These are phyloP conservation scores for Pentalonia nigronervosa DNA, from an alignment of 1,140 invertebrate species.

Conservation along the genomic window DNA sequence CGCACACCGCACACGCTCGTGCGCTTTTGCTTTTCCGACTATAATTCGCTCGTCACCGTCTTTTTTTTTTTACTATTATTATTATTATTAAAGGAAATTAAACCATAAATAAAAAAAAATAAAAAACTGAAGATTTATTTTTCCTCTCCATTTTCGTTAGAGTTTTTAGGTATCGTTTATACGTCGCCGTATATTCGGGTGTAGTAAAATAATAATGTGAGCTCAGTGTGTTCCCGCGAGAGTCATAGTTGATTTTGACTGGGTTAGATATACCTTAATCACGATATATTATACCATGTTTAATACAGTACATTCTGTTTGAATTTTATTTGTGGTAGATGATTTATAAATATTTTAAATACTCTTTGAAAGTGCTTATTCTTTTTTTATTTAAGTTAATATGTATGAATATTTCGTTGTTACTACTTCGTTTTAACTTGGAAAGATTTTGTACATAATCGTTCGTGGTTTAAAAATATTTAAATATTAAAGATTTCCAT, in stretches of 20 bases:
- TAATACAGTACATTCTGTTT: not conserved
- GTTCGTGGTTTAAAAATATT: not conserved
- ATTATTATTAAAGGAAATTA: slow-evolving; percentile 29
- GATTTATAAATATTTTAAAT: not conserved
- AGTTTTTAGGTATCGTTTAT: not conserved
- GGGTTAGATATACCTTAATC: not conserved
- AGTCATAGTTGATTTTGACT: not conserved
- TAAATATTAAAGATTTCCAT: not conserved
- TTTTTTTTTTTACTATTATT: not conserved
- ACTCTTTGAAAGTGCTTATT: not conserved
- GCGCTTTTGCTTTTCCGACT: not conserved
- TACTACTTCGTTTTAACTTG: not conserved
- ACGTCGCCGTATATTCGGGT: not conserved
- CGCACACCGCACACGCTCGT: no score
- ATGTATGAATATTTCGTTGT: not conserved
- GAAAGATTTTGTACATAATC: not conserved
- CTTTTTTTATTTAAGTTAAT: not conserved
- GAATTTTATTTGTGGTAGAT: not conserved
- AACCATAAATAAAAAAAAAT: slow-evolving; percentile 41
- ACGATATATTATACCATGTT: not conserved
- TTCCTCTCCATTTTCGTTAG: not conserved
- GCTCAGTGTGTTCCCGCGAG: not conserved
- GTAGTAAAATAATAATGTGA: not conserved
- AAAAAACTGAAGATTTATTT: not conserved
- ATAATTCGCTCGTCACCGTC: not conserved